Evolutionary conservation across 2,797 vertebrate species (phyloP), one percentile per base, ranked within the genome.

Genomic region (Taenioides sp.): DNA sequence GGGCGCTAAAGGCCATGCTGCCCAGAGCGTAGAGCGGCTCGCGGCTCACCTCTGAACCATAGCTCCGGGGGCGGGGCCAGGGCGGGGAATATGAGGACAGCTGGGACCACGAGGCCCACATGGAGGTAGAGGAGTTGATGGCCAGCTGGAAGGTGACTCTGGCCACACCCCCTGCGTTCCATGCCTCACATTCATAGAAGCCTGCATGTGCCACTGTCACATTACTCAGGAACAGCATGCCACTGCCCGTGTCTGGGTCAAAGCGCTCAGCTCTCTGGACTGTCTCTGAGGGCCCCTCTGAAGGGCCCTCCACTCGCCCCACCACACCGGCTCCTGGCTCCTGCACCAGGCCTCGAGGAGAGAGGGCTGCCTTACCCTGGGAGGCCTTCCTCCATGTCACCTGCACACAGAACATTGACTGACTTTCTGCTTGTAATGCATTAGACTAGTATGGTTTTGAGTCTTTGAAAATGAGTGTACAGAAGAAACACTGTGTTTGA

Each of bases 171-270:
- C 96, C 96, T 0, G 96, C 95, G 6, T 97, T 97, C 90, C 94
- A 93, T 12, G 96, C 96, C 82, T 97, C 96, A 2, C 96, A 97
- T 75, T 96, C 96, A 0, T 97, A 97, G 60, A 93, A 95, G 57
- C 96, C 96, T 0, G 95, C 95, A 0, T 97, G 96, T 0, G 95
- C 94, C 83, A 94, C 90, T 0, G 95, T 96, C 76, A 97, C 93
- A 12, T 97, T 97, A 83, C 92, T 95, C 60, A 97, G 95, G 71
- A 96, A 95, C 27, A 97, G 88, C 95, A 96, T 96, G 23, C 96
- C 96, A 1, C 96, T 96, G 77, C 96, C 96, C 0, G 94, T 96
- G 88, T 96, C 96, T 0, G 94, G 92, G 84, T 93, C 92, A 1
- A 96, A 95, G 27, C 87, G 91, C 64, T 90, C 85, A 5, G 20